phyloP scores from a whole-genome alignment of 2,888 invertebrate genomes.

The Metallyticus violacea region DNA sequence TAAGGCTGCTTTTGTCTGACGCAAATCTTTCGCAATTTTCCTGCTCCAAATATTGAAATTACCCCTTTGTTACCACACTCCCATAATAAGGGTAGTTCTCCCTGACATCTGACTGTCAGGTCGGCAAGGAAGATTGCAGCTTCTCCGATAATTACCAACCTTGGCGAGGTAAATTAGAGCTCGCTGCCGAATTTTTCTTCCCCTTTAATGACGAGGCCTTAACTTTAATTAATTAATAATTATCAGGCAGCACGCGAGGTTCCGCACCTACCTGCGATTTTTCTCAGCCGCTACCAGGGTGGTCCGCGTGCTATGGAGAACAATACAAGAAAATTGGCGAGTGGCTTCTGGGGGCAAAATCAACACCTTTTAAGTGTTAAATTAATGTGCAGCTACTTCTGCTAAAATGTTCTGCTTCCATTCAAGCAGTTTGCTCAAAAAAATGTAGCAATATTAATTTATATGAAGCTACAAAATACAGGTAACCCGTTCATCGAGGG shows the following conservation, averaged over 20 bases:
- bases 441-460: too few species aligned
- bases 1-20: background rate
- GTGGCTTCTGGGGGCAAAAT: background rate
- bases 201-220: background rate
- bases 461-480: too few species aligned
- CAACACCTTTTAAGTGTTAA: background rate
- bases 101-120: background rate
- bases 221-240: background rate
- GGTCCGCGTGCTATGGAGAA: background rate
- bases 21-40: background rate
- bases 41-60: background rate
- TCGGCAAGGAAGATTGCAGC: too few species aligned
- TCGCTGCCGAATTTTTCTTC: background rate
- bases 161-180: background rate
- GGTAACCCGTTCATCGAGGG: too few species aligned
- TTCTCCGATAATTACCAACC: background rate
- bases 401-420: too few species aligned
- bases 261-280: background rate
- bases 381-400: background rate
- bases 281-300: background rate
- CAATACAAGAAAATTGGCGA: background rate
- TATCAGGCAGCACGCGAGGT: background rate
- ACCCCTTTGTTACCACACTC: background rate
- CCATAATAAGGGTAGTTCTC: background rate
- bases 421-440: too few species aligned